Evolutionary conservation across 1,140 invertebrate species (phyloP), one percentile per base, ranked within the genome.

Genomic region (Drosophila erecta): DNA sequence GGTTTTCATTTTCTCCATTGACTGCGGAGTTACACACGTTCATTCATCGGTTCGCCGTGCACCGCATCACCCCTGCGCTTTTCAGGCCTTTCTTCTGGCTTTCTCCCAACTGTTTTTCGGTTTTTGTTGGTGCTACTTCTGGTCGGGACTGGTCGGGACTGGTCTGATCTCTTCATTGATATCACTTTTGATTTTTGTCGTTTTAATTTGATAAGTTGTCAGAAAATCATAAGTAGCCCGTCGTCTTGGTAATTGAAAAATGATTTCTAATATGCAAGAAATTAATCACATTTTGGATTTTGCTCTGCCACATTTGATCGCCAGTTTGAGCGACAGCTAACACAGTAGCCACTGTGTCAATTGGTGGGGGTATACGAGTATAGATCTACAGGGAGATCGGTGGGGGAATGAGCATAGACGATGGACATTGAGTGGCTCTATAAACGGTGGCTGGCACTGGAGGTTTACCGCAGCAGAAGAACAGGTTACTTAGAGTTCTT

Each of bases 261-360:
- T 89, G 86, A 89, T 89, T 85, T 89, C 85, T 90, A 89, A 89
- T 89, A 90, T 90, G 85, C 85, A 89, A 89, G 80, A 89, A 89
- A 89, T 89, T 89, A 89, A 89, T 89, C 85, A 89, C 85, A 90
- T 89, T 90, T 90, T 90, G 83, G 83, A 86, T 89, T 87, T 89
- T 72, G 22, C 65, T 64, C 14, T 54, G 55, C 53, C 59, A 57
- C 66, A 56, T 47, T 60, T 83, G 79, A 86, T 86, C 81, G 83
- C 75, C 69, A 79, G 74, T 79, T 87, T 87, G 81, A 86, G 83
- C 75, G 83, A 87, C 83, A 87, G 83, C 70, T 87, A 83, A 87
- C 84, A 87, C 83, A 67, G 83, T 87, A 83, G 83, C 83, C 51
- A 38, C 30, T 49, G 20, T 65, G 5, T 43, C 60, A 27, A 54